Base-by-base conservation (phyloP, 2,888 invertebrate species). In the Scaptomyza polygonia region DNA sequence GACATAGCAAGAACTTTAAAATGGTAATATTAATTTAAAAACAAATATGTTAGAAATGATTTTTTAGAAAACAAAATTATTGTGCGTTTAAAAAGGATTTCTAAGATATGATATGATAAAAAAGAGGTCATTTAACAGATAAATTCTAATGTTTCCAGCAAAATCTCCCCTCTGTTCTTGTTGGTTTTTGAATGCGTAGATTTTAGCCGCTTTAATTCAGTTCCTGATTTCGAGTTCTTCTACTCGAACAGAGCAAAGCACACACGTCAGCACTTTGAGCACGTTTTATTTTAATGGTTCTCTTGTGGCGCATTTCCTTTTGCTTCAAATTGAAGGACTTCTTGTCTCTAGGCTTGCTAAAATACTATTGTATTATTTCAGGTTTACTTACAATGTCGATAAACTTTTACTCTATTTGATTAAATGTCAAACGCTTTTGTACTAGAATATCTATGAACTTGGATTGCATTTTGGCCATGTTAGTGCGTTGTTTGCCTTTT, bases 261-360 rank as follows among this genome's bases (percentile, higher is more conserved):
- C 53, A 55, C 72, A 69, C 70, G 70, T 76, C 72, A 73, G 74
- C 78, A 82, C 67, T 72, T 74, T 69, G 62, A 78, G 78, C 85
- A 84, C 85, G 82, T 85, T 85, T 85, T 82, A 86, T 86, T 84
- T 79, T 82, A 82, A 86, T 82, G 67, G 69, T 79, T 68, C 82
- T 86, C 76, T 78, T 75, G 76, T 82, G 76, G 76, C 77, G 72
- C 69, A 79, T 82, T 86, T 79, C 62, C 78, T 68, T 57, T 45
- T 16, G 27, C 29, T 44, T 34, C 9, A 18, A 11, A 18, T 5
- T 3, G 6, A 27, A 54, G 57, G 40, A 59, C 1, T 39, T 39
- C 67, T 55, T 56, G 40, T 43, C 61, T 48, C 45, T 27, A 32
- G 48, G 49, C 49, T 25, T 25, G 27, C 34, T 29, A 49, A 18